Percentiles rank a stretch among this genome's conserved stretches.
Conservation (phyloP, 2,113 vertebrate species). For the Cheilinus undulatus region DNA sequence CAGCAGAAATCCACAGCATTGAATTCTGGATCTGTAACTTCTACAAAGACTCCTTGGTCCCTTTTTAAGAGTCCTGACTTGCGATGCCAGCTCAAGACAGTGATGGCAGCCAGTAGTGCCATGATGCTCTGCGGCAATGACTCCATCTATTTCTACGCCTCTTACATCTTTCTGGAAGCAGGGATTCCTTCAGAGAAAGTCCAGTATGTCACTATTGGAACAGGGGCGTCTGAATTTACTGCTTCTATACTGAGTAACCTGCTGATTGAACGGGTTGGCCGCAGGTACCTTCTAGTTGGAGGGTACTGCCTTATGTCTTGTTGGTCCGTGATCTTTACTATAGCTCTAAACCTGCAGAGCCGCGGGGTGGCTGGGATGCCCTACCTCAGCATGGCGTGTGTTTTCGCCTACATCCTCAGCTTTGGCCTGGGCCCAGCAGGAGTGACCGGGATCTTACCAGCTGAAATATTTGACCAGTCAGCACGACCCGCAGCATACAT, state of each 20-base stretch:
- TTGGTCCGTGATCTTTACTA: constrained; percentile 88
- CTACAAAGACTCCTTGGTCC: constrained; percentile 77
- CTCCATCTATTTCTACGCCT: constrained; percentile 90
- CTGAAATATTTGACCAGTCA: constrained; percentile 90
- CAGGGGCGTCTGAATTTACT: constrained; percentile 88
- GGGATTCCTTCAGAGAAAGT: constrained; percentile 85
- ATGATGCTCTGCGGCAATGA: constrained; percentile 94
- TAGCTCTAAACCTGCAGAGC: constrained; percentile 85
- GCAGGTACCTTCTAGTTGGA: constrained; percentile 83
- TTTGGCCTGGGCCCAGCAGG: constrained; percentile 93
- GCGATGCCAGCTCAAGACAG: constrained; percentile 82
- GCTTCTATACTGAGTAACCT: constrained; percentile 83
- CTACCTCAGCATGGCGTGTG: constrained; percentile 89
- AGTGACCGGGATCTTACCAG: constrained; percentile 90
- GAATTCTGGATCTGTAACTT: constrained; percentile 50
- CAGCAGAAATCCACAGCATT: constrained; percentile 51
- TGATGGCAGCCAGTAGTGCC: constrained; percentile 86
- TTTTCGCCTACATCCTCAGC: constrained; percentile 93
- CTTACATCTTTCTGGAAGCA: constrained; percentile 87
- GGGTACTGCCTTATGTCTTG: constrained; percentile 89
- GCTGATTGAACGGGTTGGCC: constrained; percentile 86
- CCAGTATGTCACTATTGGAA: constrained; percentile 87
- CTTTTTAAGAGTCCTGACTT: constrained; percentile 79
- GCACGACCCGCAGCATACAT: constrained; percentile 90
- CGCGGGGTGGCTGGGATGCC: constrained; percentile 83